Base-by-base conservation (phyloP, 1,140 invertebrate genomes). In the Varroa destructor region DNA sequence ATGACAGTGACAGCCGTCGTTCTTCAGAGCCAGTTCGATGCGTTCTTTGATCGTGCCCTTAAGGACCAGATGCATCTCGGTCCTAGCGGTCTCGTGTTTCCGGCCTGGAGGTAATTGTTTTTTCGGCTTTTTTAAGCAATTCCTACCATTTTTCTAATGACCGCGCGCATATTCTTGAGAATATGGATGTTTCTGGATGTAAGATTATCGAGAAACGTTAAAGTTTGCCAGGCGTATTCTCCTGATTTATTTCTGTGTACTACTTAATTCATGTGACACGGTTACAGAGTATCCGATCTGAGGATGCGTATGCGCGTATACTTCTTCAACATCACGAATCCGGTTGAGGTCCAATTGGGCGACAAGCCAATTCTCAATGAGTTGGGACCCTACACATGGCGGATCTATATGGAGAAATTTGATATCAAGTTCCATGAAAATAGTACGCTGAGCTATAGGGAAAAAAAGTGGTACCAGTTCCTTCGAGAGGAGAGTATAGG, bases 321-420 rank as follows among this genome's bases (percentile, higher is more conserved):
- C 77, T 82, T 96, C 2, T 95, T 92, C 79, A 92, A 96, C 77
- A 81, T 94, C 0, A 92, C 89, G 3, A 95, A 95, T 79, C 84
- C 84, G 37, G 85, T 89, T 6, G 88, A 87, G 0, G 91, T 88
- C 76, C 73, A 88, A 0, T 80, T 82, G 43, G 83, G 85, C 42
- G 84, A 77, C 0, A 91, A 88, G 77, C 79, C 93, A 0, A 84
- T 81, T 72, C 81, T 95, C 4, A 78, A 87, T 75, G 86, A 95
- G 84, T 84, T 88, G 71, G 92, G 92, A 0, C 92, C 92, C 0
- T 95, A 93, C 78, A 88, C 91, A 6, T 96, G 93, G 81, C 88
- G 74, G 90, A 67, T 67, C 37, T 46, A 67, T 46, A 67, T 67
- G 61, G 61, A 67, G 12, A 67, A 67, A 8, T 67, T 67, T 37